Base-by-base conservation (phyloP, 2,113 vertebrate genomes). In the Microtus ochrogaster region DNA sequence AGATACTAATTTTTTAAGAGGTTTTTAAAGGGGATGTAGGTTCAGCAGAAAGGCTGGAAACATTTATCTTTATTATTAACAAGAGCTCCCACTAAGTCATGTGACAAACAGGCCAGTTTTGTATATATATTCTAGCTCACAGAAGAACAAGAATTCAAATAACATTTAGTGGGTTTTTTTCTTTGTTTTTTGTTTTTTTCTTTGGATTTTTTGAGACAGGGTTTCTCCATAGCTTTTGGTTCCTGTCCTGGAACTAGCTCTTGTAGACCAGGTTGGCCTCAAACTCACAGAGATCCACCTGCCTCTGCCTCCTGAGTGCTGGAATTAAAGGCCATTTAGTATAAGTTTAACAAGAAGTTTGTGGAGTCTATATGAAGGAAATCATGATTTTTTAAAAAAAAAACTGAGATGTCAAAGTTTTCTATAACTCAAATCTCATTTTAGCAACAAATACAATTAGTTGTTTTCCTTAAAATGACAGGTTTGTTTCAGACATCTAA, bases 31-130 rank as follows among this genome's bases (percentile, higher is more conserved):
- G 22, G 30, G 6, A n/a, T 78, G 41, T 6, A 6, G 12, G 4
- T 11, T 74, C 52, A 83, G 61, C 49, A 91, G 66, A 94, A 96
- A 81, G 24, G 90, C 12, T 39, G 13, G n/a, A 76, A 92, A 82
- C 17, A 30, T 17, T 2, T 82, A 8, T 90, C 22, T 79, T 61
- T 61, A 39, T 84, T 82, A 70, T 91, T 70, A 5, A 91, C 30
- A 81, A 82, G 39, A 91, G 55, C 2, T 76, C 12, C 30, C 81
- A 66, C 17, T n/a, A 77, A 58, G 1, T 4, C 9, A 26, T 73
- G 81, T 63, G 55, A 92, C 47, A 85, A 92, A 76, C 14, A 96
- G 78, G 66, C 22, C 49, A 58, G 33, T 6, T 36, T 74, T 30
- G 76, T 36, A 8, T 73, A 55, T n/a, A 3, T 39, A 26, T 3